phyloP scores from a whole-genome alignment of 2,888 invertebrate species.

The Pyrrhosoma nymphula region DNA sequence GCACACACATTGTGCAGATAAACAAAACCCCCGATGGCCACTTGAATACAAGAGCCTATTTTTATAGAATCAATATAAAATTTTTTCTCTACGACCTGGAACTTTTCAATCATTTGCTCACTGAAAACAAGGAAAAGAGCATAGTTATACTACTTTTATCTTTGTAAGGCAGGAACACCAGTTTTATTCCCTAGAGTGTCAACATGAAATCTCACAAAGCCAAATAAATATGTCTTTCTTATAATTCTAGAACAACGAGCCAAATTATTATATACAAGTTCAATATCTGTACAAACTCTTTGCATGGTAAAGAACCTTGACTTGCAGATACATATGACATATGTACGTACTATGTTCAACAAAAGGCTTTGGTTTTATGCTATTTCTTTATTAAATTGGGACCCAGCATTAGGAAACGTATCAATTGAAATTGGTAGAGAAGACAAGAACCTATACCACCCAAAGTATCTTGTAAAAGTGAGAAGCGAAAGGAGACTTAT shows the following conservation, averaged over 20 bases:
- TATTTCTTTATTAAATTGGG: neutral
- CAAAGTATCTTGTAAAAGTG: neutral
- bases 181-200: conserved; percentile 27
- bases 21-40: neutral
- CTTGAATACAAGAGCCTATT: neutral
- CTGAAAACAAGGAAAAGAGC: neutral
- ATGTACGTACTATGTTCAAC: neutral
- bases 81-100: neutral
- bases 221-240: conserved; percentile 53
- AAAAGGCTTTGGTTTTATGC: neutral
- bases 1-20: neutral
- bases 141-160: neutral
- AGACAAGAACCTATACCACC: conserved; percentile 7
- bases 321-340: conserved; percentile 17
- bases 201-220: conserved; percentile 34
- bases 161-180: conserved; percentile 16
- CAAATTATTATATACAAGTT: conserved; percentile 44
- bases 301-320: conserved; percentile 59
- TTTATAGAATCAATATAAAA: neutral
- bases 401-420: neutral
- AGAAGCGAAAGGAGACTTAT: neutral
- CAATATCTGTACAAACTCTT: conserved; percentile 47
- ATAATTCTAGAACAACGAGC: conserved; percentile 53
- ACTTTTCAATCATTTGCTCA: neutral
- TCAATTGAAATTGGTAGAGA: conserved; percentile 4